phyloP scores from a whole-genome alignment of 2,797 vertebrate species.

The Carapus acus region DNA sequence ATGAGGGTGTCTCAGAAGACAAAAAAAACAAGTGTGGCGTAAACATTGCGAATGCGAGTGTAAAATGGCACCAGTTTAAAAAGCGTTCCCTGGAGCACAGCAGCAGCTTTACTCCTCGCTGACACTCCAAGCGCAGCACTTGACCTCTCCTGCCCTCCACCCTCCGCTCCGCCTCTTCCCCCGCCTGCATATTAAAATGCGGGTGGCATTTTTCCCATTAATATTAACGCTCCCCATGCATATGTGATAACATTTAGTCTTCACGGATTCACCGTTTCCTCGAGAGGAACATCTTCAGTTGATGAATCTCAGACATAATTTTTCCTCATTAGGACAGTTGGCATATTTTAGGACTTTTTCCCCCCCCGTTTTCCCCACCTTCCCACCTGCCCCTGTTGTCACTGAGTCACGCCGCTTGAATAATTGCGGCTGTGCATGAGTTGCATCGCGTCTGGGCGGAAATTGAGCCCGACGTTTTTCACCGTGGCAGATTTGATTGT shows the following conservation, averaged over 20 bases:
- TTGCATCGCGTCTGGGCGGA: conserved; percentile 45
- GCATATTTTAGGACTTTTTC: conserved; percentile 16
- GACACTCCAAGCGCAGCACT: conserved; percentile 36
- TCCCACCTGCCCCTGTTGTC: conserved; percentile 44
- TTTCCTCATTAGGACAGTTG: conserved; percentile 2
- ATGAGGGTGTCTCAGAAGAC: too few species aligned
- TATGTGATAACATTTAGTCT: conserved; percentile 54
- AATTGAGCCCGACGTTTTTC: conserved; percentile 50
- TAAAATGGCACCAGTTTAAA: background rate
- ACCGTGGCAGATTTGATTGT: conserved; percentile 50
- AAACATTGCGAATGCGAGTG: too few species aligned
- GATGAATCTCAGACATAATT: conserved; percentile 28
- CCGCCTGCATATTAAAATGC: conserved; percentile 21
- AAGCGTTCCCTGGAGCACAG: too few species aligned
- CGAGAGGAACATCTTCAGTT: conserved; percentile 22
- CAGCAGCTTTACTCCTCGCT: conserved; percentile 21
- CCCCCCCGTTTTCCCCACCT: conserved; percentile 3
- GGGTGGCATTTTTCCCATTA: conserved; percentile 1
- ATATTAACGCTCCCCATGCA: conserved; percentile 54
- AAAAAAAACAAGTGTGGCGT: too few species aligned
- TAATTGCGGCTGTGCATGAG: conserved; percentile 50
- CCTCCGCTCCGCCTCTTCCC: background rate
- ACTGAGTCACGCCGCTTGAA: conserved; percentile 40
- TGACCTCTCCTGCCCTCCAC: conserved; percentile 49
- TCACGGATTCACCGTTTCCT: conserved; percentile 44